These are phyloP conservation scores for Drosophila pegasa DNA, from an alignment of 2,888 invertebrate species.

Conservation along the genomic window DNA sequence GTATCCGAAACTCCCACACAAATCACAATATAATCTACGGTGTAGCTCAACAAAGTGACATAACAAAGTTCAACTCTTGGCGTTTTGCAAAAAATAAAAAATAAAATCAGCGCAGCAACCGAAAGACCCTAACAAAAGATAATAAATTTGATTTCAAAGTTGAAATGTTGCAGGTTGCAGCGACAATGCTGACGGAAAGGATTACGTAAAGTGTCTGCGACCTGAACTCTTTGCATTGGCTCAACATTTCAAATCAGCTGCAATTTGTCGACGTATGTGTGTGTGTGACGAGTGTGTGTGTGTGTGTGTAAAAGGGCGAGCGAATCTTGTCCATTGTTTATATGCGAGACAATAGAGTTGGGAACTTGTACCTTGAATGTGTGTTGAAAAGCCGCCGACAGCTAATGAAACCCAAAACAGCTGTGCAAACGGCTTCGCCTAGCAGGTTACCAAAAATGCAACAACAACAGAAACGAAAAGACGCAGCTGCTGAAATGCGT, in stretches of 20 bases:
- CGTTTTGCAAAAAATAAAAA: slow-evolving; percentile 48
- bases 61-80: slow-evolving; percentile 76
- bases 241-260: slow-evolving; percentile 63
- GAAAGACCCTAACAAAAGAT: slow-evolving; percentile 66
- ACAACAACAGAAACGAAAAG: slow-evolving; percentile 1
- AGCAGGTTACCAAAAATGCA: slow-evolving; percentile 16
- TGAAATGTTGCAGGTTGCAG: slow-evolving; percentile 46
- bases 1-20: slow-evolving; percentile 53
- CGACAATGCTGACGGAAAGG: slow-evolving; percentile 45
- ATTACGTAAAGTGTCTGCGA: slow-evolving; percentile 78
- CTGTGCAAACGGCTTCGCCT: slow-evolving; percentile 57
- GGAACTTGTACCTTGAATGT: slow-evolving; percentile 76
- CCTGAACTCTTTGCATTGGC: slow-evolving; percentile 78
- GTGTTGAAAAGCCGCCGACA: slow-evolving; percentile 54
- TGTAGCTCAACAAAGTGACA: slow-evolving; percentile 69
- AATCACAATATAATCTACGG: slow-evolving; percentile 50
- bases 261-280: slow-evolving; percentile 20
- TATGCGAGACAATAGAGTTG: slow-evolving; percentile 61
- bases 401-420: slow-evolving; percentile 53
- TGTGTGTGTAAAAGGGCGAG: slow-evolving; percentile 63
- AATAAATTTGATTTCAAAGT: slow-evolving; percentile 59
- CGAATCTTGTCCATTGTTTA: slow-evolving; percentile 61
- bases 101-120: slow-evolving; percentile 29
- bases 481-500: slow-evolving; percentile 8
- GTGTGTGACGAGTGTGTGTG: slow-evolving; percentile 14